Evolutionary conservation across 2,888 invertebrate species (phyloP), one percentile per base, ranked within the genome.

Genomic region (Oligia latruncula): DNA sequence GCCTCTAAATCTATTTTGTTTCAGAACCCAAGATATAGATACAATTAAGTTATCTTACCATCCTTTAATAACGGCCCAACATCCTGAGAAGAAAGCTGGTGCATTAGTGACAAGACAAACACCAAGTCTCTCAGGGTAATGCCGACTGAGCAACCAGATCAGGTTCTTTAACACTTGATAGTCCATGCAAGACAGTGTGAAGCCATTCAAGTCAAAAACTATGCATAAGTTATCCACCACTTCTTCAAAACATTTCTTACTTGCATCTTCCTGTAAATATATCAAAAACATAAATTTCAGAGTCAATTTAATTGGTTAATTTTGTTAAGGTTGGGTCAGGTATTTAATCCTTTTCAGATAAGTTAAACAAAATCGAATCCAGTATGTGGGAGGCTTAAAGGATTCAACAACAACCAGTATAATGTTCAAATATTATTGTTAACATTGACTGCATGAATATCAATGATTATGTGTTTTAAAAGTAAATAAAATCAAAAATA

Each of bases 191-290:
- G 97, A 97, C 67, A 98, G 95, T 79, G 98, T 98, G 92, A 98
- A 98, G 87, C 97, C 98, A 86, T 97, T 97, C 87, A 98, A 94
- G 94, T 98, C 98, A 94, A 98, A 98, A 64, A 98, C 97, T 91
- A 98, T 98, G 92, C 98, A 98, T 35, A 98, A 93, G 91, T 98
- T 98, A 94, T 98, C 98, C 35, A 98, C 97, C 4, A 98, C 98
- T 93, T 98, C 98, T 92, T 98, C 98, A 93, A 98, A 98, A 94
- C 98, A 98, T 91, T 97, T 97, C 91, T 98, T 98, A 93, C 98
- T 98, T 2, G 98, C 98, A 90, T 98, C 98, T 93, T 98, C 98
- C 98, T 98, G 92, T 67, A 94, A 92, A 79, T 55, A 58, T 35
- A 15, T 35, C 49, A n/a, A 60, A 2, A 43, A 43, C 17, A 46